Conservation (phyloP, 2,113 vertebrate genomes). For the Phyllostomus discolor region DNA sequence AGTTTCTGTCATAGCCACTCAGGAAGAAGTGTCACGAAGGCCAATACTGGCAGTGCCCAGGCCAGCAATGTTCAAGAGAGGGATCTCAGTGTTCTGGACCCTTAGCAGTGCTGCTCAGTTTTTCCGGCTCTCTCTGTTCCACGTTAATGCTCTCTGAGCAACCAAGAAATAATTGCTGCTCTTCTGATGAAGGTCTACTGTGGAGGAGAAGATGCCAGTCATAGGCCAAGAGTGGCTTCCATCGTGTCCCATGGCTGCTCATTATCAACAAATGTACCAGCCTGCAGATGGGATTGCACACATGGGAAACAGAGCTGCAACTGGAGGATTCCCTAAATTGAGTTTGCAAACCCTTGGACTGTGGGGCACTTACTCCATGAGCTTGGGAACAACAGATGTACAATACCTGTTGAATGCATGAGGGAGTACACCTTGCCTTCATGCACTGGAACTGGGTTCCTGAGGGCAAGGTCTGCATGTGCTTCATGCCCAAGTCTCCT, state of each 20-base stretch:
- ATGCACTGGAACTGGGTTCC: rapidly evolving
- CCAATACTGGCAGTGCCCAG: neutral
- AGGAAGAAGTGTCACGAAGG: neutral
- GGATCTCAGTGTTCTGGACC: neutral
- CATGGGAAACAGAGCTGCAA: neutral
- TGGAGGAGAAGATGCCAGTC: neutral
- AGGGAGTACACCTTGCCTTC: neutral
- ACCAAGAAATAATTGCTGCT: rapidly evolving
- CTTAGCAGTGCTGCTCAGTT: rapidly evolving
- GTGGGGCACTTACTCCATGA: too few relatives aligned
- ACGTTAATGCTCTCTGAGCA: neutral
- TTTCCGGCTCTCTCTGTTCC: neutral
- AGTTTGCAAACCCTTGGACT: neutral
- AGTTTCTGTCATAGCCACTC: neutral
- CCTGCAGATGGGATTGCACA: neutral
- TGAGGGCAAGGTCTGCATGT: too few relatives aligned
- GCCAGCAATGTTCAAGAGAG: neutral
- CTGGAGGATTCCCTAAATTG: too few relatives aligned
- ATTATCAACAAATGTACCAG: neutral
- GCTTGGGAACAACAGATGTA: neutral
- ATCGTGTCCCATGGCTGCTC: neutral
- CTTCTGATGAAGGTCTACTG: neutral
- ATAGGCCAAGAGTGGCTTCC: neutral
- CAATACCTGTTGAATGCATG: neutral
- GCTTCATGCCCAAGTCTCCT: rapidly evolving